phyloP scores from a whole-genome alignment of 2,113 vertebrate species.

The Herpetotheres cachinnans region DNA sequence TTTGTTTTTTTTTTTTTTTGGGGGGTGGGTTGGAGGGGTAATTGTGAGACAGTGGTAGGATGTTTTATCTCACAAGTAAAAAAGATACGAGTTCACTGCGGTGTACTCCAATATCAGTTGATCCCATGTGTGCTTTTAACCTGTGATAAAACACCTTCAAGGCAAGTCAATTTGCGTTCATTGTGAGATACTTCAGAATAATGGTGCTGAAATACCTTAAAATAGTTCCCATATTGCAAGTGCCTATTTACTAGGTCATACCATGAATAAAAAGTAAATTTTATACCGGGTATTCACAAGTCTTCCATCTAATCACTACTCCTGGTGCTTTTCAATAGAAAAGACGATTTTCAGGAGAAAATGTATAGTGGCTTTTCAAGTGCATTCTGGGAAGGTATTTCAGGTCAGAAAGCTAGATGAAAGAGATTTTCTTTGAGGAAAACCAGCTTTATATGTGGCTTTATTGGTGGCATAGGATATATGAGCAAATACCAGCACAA shows the following conservation, averaged over 20 bases:
- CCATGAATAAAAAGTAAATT: background rate
- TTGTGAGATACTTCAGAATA: background rate
- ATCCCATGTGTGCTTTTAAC: background rate
- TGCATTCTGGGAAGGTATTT: background rate
- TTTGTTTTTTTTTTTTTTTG: background rate
- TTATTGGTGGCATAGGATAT: background rate
- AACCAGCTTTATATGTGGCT: background rate
- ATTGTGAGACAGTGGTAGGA: background rate
- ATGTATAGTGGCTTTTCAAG: background rate
- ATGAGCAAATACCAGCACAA: background rate
- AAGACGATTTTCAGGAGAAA: background rate
- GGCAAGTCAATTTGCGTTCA: background rate
- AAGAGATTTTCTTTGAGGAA: background rate
- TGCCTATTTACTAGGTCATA: background rate
- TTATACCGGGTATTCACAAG: background rate
- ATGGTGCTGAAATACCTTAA: background rate
- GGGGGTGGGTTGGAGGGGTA: background rate
- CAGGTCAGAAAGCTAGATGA: background rate
- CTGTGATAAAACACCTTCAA: background rate
- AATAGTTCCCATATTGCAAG: background rate
- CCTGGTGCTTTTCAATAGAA: background rate
- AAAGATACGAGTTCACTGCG: background rate
- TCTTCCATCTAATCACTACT: background rate
- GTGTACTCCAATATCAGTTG: rapidly evolving
- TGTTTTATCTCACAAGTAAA: background rate